Conservation (phyloP, 1,140 invertebrate species). For the Orchestia grillus region DNA sequence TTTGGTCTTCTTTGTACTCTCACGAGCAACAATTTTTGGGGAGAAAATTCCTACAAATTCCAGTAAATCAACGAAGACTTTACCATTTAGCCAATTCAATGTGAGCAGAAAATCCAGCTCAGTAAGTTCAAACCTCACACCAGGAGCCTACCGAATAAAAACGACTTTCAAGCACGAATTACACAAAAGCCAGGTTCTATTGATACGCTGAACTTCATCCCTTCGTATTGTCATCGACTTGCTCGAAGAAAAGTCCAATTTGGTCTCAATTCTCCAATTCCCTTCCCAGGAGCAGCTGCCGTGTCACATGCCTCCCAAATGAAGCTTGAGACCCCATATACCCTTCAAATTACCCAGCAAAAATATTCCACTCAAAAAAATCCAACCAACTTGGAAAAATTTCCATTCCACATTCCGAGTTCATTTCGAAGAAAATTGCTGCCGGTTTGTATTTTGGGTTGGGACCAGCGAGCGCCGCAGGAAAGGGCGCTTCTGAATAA, state of each 20-base stretch:
- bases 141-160: not conserved
- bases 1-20: too few relatives aligned
- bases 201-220: constrained; percentile 13
- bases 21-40: too few relatives aligned
- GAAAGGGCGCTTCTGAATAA: not conserved
- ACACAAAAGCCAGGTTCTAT: constrained; percentile 4
- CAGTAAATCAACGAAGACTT: not conserved
- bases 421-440: constrained; percentile 41
- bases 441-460: constrained; percentile 3
- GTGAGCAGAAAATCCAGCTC: not conserved
- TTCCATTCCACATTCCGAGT: constrained; percentile 34
- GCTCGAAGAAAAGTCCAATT: constrained; percentile 7
- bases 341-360: constrained; percentile 44
- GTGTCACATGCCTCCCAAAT: constrained; percentile 42
- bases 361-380: constrained; percentile 42
- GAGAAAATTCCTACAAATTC: too few relatives aligned
- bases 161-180: not conserved
- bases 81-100: not conserved
- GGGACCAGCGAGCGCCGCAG: not conserved
- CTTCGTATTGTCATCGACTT: constrained; percentile 23
- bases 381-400: constrained; percentile 3
- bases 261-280: constrained; percentile 18
- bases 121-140: not conserved
- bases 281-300: not conserved
- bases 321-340: constrained; percentile 31